A percentile compares a stretch with the other conserved stretches of the same genome.
Evolutionary conservation across 2,113 vertebrate species (phyloP).

Genomic region (Pseudorhombus dupliciocellatus): DNA sequence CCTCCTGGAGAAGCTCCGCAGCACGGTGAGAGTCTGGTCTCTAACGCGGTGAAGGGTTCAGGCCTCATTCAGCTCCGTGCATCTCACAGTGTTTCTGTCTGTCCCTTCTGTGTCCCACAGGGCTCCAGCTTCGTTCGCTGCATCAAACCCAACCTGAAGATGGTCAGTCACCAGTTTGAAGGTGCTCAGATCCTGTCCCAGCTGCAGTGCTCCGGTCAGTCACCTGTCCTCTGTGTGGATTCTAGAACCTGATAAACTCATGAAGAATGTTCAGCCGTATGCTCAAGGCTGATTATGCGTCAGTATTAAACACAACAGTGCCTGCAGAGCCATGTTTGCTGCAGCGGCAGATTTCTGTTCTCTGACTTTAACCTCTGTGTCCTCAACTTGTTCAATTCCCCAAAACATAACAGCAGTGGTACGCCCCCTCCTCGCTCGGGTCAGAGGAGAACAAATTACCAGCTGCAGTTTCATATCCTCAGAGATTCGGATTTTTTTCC

Average conservation of each 20-base stretch:
- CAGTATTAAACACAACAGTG: no score
- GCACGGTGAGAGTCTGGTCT: conserved; percentile 87
- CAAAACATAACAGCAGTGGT: background rate
- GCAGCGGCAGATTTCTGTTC: background rate
- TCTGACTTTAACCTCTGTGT: background rate
- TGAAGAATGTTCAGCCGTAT: background rate
- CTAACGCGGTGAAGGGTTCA: no score
- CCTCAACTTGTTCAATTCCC: background rate
- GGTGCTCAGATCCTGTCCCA: conserved; percentile 97
- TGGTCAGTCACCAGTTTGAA: conserved; percentile 96
- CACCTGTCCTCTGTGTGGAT: background rate
- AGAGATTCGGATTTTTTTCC: conserved; percentile 4
- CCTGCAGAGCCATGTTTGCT: no score
- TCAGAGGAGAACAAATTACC: conserved; percentile 24
- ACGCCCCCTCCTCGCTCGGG: background rate
- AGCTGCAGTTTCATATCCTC: conserved; percentile 49
- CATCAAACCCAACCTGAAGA: conserved; percentile 98
- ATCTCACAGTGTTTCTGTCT: no score
- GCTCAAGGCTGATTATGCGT: background rate
- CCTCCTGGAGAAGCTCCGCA: conserved; percentile 95
- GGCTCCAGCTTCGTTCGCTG: conserved; percentile 98
- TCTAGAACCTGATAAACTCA: no score
- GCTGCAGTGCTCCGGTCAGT: conserved; percentile 96
- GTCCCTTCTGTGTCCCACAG: conserved; percentile 68
- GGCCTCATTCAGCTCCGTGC: background rate